phyloP scores from a whole-genome alignment of 2,888 invertebrate species.

The Gortyna flavago region DNA sequence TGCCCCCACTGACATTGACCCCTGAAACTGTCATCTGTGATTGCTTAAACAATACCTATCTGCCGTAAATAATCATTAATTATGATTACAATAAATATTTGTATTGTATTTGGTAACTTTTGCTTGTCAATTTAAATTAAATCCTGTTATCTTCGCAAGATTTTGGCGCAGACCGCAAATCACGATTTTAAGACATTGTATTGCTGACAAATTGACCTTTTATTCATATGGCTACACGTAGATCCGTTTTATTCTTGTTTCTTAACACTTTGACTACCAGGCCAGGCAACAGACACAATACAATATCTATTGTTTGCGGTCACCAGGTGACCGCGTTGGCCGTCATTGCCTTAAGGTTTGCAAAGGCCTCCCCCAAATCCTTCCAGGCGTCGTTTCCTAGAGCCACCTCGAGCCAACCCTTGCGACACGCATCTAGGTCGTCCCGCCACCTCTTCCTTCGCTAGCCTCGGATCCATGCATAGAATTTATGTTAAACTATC shows the following conservation, averaged over 20 bases:
- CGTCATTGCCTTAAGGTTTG: too few relatives aligned
- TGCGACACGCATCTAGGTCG: not conserved
- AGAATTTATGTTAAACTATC: not conserved
- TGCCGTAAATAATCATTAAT: constrained; percentile 23
- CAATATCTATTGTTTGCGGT: too few relatives aligned
- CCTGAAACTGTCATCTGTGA: constrained; percentile 26
- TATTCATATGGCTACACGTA: not conserved
- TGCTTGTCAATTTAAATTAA: not conserved
- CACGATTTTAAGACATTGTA: not conserved
- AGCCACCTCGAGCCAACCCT: too few relatives aligned
- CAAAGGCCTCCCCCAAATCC: not conserved
- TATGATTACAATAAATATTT: constrained; percentile 2
- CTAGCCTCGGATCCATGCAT: not conserved
- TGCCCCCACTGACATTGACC: constrained; percentile 42
- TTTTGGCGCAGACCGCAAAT: not conserved
- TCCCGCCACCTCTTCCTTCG: not conserved
- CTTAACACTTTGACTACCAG: too few relatives aligned
- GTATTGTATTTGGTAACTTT: not conserved
- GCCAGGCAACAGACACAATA: too few relatives aligned
- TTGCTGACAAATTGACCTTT: not conserved
- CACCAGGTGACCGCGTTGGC: too few relatives aligned
- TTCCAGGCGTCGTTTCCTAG: not conserved
- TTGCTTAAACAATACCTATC: constrained; percentile 35
- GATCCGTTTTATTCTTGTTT: not conserved
- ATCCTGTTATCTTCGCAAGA: not conserved